Conservation (phyloP, 2,797 vertebrate species). For the Enteromius thamalakanensis region DNA sequence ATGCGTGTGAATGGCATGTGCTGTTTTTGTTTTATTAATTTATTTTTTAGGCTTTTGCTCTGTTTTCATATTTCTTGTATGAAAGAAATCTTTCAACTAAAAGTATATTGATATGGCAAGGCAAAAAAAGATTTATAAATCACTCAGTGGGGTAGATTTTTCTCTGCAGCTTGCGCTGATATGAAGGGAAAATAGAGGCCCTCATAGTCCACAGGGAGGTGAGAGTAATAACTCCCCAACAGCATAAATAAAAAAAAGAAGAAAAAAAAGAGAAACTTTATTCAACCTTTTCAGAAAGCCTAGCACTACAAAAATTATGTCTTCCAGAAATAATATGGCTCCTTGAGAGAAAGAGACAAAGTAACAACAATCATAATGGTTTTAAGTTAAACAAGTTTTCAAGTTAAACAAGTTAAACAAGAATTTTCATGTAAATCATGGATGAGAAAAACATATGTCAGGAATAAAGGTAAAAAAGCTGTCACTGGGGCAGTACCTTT, state of each 20-base stretch:
- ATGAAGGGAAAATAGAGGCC: neutral
- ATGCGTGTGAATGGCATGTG: neutral
- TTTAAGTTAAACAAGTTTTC: too few relatives aligned
- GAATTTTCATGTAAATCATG: neutral
- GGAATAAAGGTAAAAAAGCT: too few relatives aligned
- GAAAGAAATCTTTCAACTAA: neutral
- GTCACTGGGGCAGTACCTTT: too few relatives aligned
- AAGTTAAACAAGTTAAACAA: too few relatives aligned
- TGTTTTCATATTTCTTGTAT: neutral
- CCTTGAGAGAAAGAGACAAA: neutral
- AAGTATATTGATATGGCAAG: neutral
- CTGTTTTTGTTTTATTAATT: neutral
- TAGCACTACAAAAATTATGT: neutral
- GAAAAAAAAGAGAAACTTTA: neutral
- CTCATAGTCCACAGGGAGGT: neutral
- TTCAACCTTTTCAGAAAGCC: neutral
- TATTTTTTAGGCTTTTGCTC: neutral
- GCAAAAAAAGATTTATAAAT: neutral
- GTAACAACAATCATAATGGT: neutral
- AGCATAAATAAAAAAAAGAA: neutral
- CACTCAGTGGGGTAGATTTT: slow-evolving; percentile 8
- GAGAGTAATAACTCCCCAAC: neutral
- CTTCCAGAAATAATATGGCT: neutral
- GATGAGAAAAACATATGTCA: neutral
- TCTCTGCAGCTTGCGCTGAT: neutral